Evolutionary conservation across 1,140 invertebrate species (phyloP).

Genomic region (Leptoteleia sp.): DNA sequence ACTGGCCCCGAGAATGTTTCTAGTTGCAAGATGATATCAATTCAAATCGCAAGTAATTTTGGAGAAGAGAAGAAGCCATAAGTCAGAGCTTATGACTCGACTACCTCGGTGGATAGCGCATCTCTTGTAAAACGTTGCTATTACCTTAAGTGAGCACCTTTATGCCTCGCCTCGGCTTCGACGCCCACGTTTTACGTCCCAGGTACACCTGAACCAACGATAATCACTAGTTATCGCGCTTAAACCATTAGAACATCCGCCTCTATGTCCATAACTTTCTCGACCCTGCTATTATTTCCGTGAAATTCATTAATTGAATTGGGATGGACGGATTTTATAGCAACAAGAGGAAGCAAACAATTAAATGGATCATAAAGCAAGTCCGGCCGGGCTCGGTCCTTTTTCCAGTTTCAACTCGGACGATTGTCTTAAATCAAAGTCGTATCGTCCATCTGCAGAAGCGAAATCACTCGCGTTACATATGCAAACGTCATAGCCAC

Average conservation of each 20-base stretch:
- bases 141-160: conserved; percentile 62
- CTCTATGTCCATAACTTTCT: too few species aligned
- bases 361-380: conserved; percentile 49
- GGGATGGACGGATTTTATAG: too few species aligned
- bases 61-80: conserved; percentile 22
- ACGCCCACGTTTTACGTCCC: conserved; percentile 49
- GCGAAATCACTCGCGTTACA: conserved; percentile 12
- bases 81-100: conserved; percentile 29
- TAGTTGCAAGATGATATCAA: conserved; percentile 43
- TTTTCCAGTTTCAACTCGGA: conserved; percentile 29
- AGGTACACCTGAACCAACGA: conserved; percentile 60
- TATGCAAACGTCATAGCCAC: conserved; percentile 51
- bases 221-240: too few species aligned
- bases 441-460: conserved; percentile 37
- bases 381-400: conserved; percentile 1
- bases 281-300: too few species aligned
- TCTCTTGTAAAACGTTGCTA: conserved; percentile 56
- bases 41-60: conserved; percentile 39
- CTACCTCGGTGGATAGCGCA: conserved; percentile 32
- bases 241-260: too few species aligned
- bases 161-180: conserved; percentile 56
- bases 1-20: neutral
- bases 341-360: conserved; percentile 32
- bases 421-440: conserved; percentile 61
- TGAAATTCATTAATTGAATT: too few species aligned